Conservation (phyloP, 1,140 invertebrate species). For the Halictus rubicundus region DNA sequence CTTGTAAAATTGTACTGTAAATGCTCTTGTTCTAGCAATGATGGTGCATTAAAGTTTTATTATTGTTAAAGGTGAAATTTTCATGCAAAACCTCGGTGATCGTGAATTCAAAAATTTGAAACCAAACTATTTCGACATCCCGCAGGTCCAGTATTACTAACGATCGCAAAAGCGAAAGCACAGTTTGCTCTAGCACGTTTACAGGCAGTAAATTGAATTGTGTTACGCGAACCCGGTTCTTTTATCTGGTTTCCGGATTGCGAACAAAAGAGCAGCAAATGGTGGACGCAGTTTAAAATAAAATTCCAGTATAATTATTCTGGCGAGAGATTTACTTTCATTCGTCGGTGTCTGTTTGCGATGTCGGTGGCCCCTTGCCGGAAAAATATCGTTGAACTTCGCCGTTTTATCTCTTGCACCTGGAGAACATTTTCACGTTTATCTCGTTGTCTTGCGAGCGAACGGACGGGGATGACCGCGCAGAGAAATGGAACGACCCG, state of each 20-base stretch:
- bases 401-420: conserved; percentile 36
- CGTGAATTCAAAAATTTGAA: no score
- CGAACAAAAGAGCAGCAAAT: neutral
- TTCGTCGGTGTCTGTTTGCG: neutral
- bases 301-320: neutral
- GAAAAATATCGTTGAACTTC: conserved; percentile 20
- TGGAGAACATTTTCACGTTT: conserved; percentile 24
- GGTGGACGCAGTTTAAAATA: neutral
- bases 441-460: conserved; percentile 25
- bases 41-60: no score
- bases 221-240: no score
- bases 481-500: conserved; percentile 57
- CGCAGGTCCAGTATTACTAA: no score
- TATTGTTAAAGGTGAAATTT: no score
- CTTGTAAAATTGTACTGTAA: no score
- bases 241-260: neutral
- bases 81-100: no score
- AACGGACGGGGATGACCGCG: conserved; percentile 50
- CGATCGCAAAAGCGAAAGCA: no score
- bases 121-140: no score
- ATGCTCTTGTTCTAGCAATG: no score
- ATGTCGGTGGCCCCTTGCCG: neutral
- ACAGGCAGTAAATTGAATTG: no score
- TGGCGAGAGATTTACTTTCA: neutral
- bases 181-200: no score